Percentiles rank a stretch among this genome's conserved stretches.
Evolutionary conservation across 2,797 vertebrate species (phyloP).

Genomic region (Hipposideros larvatus): DNA sequence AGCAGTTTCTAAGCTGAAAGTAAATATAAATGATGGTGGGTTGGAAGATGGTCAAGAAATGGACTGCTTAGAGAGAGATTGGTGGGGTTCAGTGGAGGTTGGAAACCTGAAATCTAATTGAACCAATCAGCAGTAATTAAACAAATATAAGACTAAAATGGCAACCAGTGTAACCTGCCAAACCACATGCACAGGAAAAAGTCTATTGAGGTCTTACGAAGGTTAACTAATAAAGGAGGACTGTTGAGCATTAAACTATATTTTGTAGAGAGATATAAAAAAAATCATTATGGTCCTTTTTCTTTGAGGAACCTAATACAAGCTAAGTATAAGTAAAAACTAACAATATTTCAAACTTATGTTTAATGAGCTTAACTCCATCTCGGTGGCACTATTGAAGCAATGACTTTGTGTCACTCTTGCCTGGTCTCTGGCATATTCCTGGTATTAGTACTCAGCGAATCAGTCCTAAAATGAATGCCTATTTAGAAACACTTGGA

Average conservation of each 20-base stretch:
- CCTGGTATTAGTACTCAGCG: not conserved
- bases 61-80: not conserved
- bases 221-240: not conserved
- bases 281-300: not conserved
- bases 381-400: not conserved
- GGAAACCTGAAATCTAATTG: not conserved
- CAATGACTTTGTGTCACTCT: not conserved
- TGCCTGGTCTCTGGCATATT: not conserved
- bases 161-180: not conserved
- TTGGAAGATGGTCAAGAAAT: not conserved
- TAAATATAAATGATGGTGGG: not conserved
- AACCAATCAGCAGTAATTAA: not conserved
- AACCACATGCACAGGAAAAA: not conserved
- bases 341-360: not conserved
- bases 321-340: conserved; percentile 39
- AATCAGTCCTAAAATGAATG: not conserved
- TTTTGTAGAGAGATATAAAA: not conserved
- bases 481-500: not conserved
- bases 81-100: not conserved
- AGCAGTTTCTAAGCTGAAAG: not conserved
- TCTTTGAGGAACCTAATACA: conserved; percentile 28
- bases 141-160: conserved; percentile 6
- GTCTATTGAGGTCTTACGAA: not conserved
- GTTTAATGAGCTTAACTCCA: not conserved
- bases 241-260: not conserved